phyloP scores from a whole-genome alignment of 2,113 vertebrate species.

The Pagrus major region DNA sequence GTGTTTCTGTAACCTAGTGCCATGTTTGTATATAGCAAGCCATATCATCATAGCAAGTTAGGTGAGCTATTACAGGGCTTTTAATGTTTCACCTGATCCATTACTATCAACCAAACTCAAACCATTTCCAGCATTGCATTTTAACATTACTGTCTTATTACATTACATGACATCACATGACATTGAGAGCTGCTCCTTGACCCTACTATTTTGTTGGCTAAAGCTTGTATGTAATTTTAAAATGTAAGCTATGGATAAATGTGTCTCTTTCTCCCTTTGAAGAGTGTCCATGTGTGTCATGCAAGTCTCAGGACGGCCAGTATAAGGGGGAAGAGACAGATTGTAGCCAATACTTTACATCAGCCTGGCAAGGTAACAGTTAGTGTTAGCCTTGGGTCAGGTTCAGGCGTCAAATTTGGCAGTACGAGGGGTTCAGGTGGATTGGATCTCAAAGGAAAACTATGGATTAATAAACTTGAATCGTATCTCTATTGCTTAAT shows the following conservation, averaged over 20 bases:
- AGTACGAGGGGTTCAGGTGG: not conserved
- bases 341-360: not conserved
- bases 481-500: not conserved
- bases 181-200: not conserved
- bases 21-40: constrained; percentile 15
- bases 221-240: not conserved
- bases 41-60: not conserved
- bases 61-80: not conserved
- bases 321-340: not conserved
- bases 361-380: not conserved
- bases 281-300: too few species aligned
- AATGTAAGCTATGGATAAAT: not conserved
- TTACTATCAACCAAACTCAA: not conserved
- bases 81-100: not conserved
- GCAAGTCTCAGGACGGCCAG: not conserved
- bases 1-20: constrained; percentile 17
- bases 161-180: not conserved
- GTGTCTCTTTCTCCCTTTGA: not conserved
- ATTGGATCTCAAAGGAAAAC: not conserved
- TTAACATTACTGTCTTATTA: not conserved
- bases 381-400: not conserved
- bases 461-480: not conserved
- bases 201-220: not conserved
- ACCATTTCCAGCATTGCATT: not conserved
- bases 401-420: not conserved